Conservation (phyloP, 2,888 invertebrate genomes). For the Biston stratarius region DNA sequence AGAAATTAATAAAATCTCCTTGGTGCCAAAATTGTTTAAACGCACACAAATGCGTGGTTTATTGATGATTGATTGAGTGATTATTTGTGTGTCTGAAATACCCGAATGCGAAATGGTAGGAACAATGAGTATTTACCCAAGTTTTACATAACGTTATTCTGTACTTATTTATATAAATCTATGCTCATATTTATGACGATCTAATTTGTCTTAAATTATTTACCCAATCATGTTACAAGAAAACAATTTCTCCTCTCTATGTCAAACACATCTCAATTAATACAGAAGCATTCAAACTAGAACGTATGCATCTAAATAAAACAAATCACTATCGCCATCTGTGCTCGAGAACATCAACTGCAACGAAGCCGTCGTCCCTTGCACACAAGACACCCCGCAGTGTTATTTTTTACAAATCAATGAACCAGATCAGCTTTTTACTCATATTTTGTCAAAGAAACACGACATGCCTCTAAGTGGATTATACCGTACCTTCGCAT, state of each 20-base stretch:
- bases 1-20: no score
- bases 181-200: no score
- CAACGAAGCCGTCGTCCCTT: conserved; percentile 40
- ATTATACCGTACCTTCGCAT: conserved; percentile 70
- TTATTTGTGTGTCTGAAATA: no score
- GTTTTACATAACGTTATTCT: no score
- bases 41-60: no score
- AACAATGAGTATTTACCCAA: no score
- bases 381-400: conserved; percentile 79
- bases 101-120: no score
- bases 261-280: conserved; percentile 4
- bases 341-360: conserved; percentile 44
- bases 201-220: no score
- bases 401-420: conserved; percentile 80
- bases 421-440: conserved; percentile 63
- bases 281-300: conserved; percentile 10
- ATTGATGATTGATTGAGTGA: no score
- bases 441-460: conserved; percentile 75
- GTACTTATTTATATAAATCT: no score
- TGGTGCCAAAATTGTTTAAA: no score
- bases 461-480: conserved; percentile 83
- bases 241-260: not conserved
- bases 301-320: conserved; percentile 28
- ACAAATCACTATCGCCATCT: conserved; percentile 60
- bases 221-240: no score